phyloP scores from a whole-genome alignment of 2,888 invertebrate genomes.

The Polydrusus cervinus region DNA sequence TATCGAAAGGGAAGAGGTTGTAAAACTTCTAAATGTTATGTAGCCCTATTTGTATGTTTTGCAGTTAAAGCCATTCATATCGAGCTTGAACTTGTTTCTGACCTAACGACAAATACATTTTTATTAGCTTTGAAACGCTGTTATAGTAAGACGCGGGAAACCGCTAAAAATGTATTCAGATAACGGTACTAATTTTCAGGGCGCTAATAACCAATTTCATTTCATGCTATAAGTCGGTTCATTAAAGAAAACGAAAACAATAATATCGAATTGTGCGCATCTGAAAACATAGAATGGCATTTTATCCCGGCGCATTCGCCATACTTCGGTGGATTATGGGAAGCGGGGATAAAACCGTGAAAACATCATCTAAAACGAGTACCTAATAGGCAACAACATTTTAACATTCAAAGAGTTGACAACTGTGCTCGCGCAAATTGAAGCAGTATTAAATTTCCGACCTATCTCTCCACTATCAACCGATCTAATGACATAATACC shows the following conservation, averaged over 20 bases:
- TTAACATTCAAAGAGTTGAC: slow-evolving; percentile 60
- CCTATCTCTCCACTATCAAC: slow-evolving; percentile 58
- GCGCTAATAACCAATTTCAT: slow-evolving; percentile 11
- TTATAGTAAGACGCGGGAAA: slow-evolving; percentile 33
- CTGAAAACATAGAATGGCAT: slow-evolving; percentile 29
- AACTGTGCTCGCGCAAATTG: too few relatives aligned
- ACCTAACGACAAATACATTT: too few relatives aligned
- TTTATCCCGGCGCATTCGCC: too few relatives aligned
- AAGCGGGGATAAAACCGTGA: slow-evolving; percentile 58
- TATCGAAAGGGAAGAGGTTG: too few relatives aligned
- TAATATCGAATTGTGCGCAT: slow-evolving; percentile 3
- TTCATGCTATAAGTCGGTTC: slow-evolving; percentile 20
- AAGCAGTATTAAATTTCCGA: too few relatives aligned
- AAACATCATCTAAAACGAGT: slow-evolving; percentile 59
- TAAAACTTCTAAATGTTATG: too few relatives aligned
- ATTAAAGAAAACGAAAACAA: slow-evolving; percentile 27
- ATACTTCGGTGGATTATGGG: slow-evolving; percentile 59
- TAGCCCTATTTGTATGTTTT: too few relatives aligned
- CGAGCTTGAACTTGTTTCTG: too few relatives aligned
- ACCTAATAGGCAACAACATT: slow-evolving; percentile 53
- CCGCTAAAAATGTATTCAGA: slow-evolving; percentile 37
- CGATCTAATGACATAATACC: slow-evolving; percentile 57
- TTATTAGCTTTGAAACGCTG: slow-evolving; percentile 27
- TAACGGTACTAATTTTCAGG: too few relatives aligned
- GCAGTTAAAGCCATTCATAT: too few relatives aligned